Percentiles rank a stretch among this genome's conserved stretches.
Evolutionary conservation across 1,140 invertebrate genomes (phyloP).

Genomic region (Berghia stephanieae): DNA sequence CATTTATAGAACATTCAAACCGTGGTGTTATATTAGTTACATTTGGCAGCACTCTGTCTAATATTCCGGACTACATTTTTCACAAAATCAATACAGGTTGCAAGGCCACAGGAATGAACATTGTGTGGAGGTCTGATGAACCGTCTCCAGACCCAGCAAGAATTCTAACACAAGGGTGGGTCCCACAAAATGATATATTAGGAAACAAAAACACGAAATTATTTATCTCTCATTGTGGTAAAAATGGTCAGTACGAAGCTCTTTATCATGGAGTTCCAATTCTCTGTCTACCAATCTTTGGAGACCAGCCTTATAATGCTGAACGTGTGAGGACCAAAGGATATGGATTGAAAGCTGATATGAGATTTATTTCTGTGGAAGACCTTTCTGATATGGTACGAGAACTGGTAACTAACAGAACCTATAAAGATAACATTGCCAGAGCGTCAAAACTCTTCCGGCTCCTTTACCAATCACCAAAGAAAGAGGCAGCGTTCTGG

Average conservation of each 20-base stretch:
- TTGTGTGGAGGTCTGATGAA: conserved; percentile 28
- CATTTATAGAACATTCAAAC: conserved; percentile 29
- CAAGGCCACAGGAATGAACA: conserved; percentile 19
- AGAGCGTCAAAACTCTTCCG: conserved; percentile 38
- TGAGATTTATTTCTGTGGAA: conserved; percentile 21
- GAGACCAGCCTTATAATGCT: conserved; percentile 40
- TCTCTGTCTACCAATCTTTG: conserved; percentile 75
- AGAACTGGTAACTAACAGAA: conserved; percentile 29
- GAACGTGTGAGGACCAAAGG: conserved; percentile 30
- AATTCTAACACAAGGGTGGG: conserved; percentile 28
- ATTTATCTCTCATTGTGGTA: conserved; percentile 53
- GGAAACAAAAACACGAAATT: conserved; percentile 35
- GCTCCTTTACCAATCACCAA: conserved; percentile 26
- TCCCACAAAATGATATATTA: conserved; percentile 38
- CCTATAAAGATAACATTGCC: conserved; percentile 39
- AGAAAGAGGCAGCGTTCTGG: conserved; percentile 36
- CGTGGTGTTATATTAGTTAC: conserved; percentile 40
- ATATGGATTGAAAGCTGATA: conserved; percentile 23
- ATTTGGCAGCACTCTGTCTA: conserved; percentile 35
- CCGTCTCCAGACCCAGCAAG: conserved; percentile 11
- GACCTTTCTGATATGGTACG: conserved; percentile 23
- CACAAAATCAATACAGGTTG: conserved; percentile 31
- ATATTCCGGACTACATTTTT: conserved; percentile 14
- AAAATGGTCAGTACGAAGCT: conserved; percentile 47
- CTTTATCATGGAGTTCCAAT: conserved; percentile 50